These are phyloP conservation scores for Ibycter americanus DNA, from an alignment of 2,797 vertebrate species.

Conservation along the genomic window DNA sequence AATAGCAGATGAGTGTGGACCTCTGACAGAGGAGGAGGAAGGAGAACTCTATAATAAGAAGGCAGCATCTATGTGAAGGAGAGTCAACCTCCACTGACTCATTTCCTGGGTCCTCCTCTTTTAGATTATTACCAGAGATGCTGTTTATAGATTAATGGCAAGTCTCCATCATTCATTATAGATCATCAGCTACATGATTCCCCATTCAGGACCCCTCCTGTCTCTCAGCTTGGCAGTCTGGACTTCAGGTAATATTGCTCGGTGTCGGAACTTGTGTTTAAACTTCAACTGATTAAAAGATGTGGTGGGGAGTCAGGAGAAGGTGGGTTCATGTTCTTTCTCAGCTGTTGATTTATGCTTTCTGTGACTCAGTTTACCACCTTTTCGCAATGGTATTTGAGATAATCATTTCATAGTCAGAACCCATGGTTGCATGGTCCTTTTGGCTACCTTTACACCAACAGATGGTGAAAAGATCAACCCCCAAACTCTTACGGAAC, in stretches of 20 bases:
- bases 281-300: background rate
- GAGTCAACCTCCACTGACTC: background rate
- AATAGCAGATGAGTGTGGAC: background rate
- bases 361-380: background rate
- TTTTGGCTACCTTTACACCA: background rate
- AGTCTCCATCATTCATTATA: background rate
- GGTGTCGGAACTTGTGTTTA: background rate
- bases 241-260: background rate
- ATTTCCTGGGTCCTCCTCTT: background rate
- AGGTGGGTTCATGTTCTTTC: background rate
- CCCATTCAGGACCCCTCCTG: background rate
- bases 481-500: background rate
- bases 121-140: background rate
- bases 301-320: background rate
- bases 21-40: background rate
- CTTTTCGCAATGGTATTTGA: background rate
- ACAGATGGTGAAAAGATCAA: background rate
- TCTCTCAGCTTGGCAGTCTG: background rate
- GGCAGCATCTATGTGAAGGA: background rate
- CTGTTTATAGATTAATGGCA: background rate
- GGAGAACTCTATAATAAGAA: background rate
- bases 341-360: fast-evolving
- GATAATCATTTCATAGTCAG: background rate
- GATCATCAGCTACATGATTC: background rate
- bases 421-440: fast-evolving